phyloP scores from a whole-genome alignment of 2,797 vertebrate species.

The Girardinus metallicus region DNA sequence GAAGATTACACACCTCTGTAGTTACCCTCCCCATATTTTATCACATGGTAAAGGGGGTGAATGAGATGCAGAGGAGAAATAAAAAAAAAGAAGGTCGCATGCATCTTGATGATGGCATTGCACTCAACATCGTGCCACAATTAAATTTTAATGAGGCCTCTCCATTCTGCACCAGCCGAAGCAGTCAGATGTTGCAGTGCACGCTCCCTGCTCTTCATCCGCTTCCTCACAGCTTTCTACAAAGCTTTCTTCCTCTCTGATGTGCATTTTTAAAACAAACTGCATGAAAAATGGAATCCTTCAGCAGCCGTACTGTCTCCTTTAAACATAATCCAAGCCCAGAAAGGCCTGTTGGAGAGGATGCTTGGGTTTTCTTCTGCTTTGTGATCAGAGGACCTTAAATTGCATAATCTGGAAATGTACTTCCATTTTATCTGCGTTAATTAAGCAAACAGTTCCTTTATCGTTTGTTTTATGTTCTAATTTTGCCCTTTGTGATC shows the following conservation, averaged over 20 bases:
- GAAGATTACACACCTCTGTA: constrained; percentile 2
- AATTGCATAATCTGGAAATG: constrained; percentile 14
- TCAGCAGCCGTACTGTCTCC: not conserved
- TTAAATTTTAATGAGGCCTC: constrained; percentile 81
- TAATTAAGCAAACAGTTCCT: constrained; percentile 14
- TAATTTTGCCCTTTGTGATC: not conserved
- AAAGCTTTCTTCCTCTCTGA: constrained; percentile 25
- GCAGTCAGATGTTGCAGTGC: constrained; percentile 63
- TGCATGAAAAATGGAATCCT: constrained; percentile 27
- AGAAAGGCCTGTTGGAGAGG: constrained; percentile 13
- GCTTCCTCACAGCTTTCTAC: constrained; percentile 20
- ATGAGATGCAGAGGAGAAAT: constrained; percentile 15
- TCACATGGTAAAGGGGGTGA: constrained; percentile 22
- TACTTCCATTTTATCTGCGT: not conserved
- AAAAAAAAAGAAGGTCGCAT: constrained; percentile 67
- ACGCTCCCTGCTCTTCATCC: constrained; percentile 38
- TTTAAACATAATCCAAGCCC: constrained; percentile 15
- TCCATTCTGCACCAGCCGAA: constrained; percentile 59
- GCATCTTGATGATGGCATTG: constrained; percentile 66
- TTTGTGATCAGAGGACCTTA: constrained; percentile 19
- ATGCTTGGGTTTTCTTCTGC: constrained; percentile 22
- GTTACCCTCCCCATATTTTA: constrained; percentile 18
- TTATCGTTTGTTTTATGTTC: not conserved
- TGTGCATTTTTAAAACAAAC: constrained; percentile 38
- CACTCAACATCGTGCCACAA: constrained; percentile 71